A percentile compares a stretch with the other conserved stretches of the same genome.
These are phyloP conservation scores for Datnioides undecimradiatus DNA, from an alignment of 2,113 vertebrate genomes.

Conservation along the genomic window DNA sequence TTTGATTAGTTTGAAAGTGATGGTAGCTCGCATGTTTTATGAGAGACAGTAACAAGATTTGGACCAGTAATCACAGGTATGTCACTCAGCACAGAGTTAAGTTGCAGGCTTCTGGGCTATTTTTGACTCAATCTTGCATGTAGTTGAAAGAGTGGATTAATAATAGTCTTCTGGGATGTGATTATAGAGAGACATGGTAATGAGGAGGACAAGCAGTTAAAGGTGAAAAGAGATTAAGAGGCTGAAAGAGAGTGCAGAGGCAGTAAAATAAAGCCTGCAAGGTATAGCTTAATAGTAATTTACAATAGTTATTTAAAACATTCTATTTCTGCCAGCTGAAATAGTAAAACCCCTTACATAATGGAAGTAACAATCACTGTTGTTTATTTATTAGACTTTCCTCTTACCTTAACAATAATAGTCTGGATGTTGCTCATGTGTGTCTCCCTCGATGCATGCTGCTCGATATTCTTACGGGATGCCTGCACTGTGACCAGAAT, in stretches of 20 bases:
- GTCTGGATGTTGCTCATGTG: slow-evolving; percentile 81
- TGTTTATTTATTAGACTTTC: background rate
- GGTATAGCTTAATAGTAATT: background rate
- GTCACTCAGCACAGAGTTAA: background rate
- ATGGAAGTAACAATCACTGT: background rate
- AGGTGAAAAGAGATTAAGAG: background rate
- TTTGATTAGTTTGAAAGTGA: background rate
- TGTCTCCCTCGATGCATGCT: slow-evolving; percentile 63
- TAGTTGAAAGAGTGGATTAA: slow-evolving; percentile 1
- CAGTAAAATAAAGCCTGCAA: background rate
- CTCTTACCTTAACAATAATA: slow-evolving; percentile 84
- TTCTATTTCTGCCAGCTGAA: background rate
- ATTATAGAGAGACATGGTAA: background rate
- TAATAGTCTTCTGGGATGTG: background rate
- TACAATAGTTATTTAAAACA: background rate
- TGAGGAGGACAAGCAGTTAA: background rate
- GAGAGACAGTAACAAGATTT: background rate
- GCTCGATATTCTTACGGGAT: slow-evolving; percentile 83
- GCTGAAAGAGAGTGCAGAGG: background rate
- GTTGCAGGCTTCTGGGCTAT: background rate
- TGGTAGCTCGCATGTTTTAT: background rate
- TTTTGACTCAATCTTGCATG: background rate
- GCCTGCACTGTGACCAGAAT: slow-evolving; percentile 83
- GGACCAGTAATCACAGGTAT: background rate
- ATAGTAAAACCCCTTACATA: background rate